These are phyloP conservation scores for Coptotermes formosanus DNA, from an alignment of 1,140 invertebrate genomes.

Conservation along the genomic window DNA sequence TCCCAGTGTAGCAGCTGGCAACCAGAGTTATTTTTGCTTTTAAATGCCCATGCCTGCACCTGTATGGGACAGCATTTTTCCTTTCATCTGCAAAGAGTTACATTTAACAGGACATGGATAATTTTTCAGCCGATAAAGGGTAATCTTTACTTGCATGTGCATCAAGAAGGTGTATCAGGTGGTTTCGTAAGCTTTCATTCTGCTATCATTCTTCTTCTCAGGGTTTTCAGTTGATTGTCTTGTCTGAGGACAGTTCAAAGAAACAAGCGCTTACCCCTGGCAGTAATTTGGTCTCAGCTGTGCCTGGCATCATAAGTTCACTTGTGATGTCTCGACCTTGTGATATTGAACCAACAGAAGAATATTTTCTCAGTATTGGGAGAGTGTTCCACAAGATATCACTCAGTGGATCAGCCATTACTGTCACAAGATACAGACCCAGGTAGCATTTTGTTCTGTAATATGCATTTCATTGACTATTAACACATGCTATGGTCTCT, in stretches of 20 bases:
- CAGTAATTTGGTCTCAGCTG: constrained; percentile 43
- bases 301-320: constrained; percentile 41
- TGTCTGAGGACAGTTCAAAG: constrained; percentile 31
- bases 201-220: constrained; percentile 44
- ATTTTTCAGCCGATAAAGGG: too few relatives aligned
- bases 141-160: too few relatives aligned
- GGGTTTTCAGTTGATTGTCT: constrained; percentile 84
- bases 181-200: background rate
- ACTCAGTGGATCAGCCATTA: constrained; percentile 76
- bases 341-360: constrained; percentile 60
- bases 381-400: constrained; percentile 92
- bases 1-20: too few relatives aligned
- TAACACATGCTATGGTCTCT: background rate
- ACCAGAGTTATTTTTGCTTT: too few relatives aligned
- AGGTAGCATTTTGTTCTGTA: constrained; percentile 57
- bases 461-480: background rate
- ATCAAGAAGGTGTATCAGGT: too few relatives aligned
- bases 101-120: too few relatives aligned
- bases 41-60: too few relatives aligned
- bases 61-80: too few relatives aligned
- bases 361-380: constrained; percentile 88
- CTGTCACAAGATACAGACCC: constrained; percentile 88
- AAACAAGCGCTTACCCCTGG: constrained; percentile 46
- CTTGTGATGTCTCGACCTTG: constrained; percentile 47
- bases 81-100: too few relatives aligned